phyloP scores from a whole-genome alignment of 2,113 vertebrate species.

The Ploceus nigricollis region DNA sequence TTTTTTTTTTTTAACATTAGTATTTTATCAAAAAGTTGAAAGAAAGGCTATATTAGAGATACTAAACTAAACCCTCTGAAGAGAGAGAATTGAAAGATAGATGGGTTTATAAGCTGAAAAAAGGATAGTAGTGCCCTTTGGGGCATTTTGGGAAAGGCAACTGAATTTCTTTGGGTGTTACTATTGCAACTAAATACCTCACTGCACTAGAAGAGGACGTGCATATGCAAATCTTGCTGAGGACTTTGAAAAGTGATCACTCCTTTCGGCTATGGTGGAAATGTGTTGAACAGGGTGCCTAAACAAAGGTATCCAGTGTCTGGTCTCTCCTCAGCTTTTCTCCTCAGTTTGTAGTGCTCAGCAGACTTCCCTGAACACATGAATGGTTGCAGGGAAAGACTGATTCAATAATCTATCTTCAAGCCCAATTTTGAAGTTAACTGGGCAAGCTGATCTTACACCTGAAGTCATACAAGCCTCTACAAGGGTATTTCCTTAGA shows the following conservation, averaged over 20 bases:
- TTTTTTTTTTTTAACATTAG: not conserved
- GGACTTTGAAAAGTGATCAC: not conserved
- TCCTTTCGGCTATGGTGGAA: rapidly evolving
- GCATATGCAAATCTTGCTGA: not conserved
- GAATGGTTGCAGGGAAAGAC: not conserved
- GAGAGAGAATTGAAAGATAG: not conserved
- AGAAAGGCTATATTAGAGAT: not conserved
- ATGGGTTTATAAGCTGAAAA: not conserved
- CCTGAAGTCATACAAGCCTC: not conserved
- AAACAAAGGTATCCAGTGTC: not conserved
- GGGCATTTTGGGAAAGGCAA: not conserved
- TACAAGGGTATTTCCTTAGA: not conserved
- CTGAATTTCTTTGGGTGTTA: not conserved
- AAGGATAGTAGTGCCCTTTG: not conserved
- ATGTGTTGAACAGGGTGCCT: not conserved
- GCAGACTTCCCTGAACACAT: not conserved
- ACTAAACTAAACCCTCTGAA: not conserved
- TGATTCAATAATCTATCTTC: not conserved
- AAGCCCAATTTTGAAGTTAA: not conserved
- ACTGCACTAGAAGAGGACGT: not conserved
- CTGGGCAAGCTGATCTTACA: not conserved
- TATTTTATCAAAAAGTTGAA: not conserved
- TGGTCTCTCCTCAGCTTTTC: not conserved
- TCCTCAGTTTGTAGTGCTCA: not conserved
- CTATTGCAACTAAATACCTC: not conserved